Conservation (phyloP, 2,888 invertebrate species). For the Platypus cylindrus region DNA sequence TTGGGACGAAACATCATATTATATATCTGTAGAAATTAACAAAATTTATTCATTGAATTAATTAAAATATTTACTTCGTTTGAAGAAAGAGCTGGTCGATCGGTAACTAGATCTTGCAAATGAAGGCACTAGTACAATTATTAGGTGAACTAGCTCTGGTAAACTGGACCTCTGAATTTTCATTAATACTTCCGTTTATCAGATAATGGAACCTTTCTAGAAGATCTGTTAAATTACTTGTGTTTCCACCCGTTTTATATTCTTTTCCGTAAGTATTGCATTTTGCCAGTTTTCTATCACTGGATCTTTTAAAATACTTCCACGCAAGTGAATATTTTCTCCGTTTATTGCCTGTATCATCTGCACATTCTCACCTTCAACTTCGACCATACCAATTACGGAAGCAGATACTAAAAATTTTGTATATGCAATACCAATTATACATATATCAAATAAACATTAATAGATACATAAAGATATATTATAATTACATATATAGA, state of each 20-base stretch:
- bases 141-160: background rate
- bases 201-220: constrained; percentile 9
- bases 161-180: background rate
- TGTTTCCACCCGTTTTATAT: constrained; percentile 12
- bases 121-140: background rate
- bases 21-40: too few relatives aligned
- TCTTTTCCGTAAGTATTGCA: constrained; percentile 9
- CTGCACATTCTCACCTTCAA: too few relatives aligned
- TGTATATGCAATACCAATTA: too few relatives aligned
- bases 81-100: constrained; percentile 12
- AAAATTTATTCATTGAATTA: background rate
- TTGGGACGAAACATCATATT: constrained; percentile 9
- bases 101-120: constrained; percentile 1
- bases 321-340: constrained; percentile 9
- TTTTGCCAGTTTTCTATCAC: constrained; percentile 12
- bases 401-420: too few relatives aligned
- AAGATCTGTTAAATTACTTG: constrained; percentile 10
- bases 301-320: constrained; percentile 12
- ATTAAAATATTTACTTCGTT: constrained; percentile 4
- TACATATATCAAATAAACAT: too few relatives aligned
- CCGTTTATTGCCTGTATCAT: too few relatives aligned
- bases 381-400: too few relatives aligned
- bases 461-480: too few relatives aligned
- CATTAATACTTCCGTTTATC: background rate
- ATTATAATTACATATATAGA: too few relatives aligned